Evolutionary conservation across 2,113 vertebrate species (phyloP).

Genomic region (Tupaia chinensis): DNA sequence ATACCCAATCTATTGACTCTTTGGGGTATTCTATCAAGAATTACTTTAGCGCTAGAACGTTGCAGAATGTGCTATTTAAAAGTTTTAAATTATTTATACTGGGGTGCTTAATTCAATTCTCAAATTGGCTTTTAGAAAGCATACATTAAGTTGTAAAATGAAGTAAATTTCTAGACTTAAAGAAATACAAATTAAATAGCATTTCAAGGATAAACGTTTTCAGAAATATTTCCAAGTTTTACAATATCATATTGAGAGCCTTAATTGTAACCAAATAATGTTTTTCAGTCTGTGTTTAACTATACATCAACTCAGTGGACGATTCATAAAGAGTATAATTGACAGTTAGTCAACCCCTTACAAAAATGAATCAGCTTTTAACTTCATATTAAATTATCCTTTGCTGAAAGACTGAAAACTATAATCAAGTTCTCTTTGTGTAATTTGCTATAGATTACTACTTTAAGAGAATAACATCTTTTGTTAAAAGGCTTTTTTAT

Average conservation of each 20-base stretch:
- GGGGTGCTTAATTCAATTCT: slow-evolving; percentile 37
- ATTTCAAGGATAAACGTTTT: slow-evolving; percentile 35
- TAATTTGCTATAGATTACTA: slow-evolving; percentile 79
- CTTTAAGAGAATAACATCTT: slow-evolving; percentile 75
- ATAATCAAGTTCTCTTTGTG: slow-evolving; percentile 80
- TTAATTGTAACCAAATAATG: slow-evolving; percentile 68
- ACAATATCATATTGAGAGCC: slow-evolving; percentile 36
- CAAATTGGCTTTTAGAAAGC: slow-evolving; percentile 44
- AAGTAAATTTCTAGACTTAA: slow-evolving; percentile 42
- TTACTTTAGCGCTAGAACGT: background rate
- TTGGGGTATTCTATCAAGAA: background rate
- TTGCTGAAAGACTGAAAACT: slow-evolving; percentile 78
- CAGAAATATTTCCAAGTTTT: slow-evolving; percentile 26
- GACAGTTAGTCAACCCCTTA: slow-evolving; percentile 67
- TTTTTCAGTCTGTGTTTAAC: slow-evolving; percentile 64
- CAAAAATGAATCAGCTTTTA: slow-evolving; percentile 73
- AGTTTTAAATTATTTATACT: slow-evolving; percentile 22
- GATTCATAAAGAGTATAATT: slow-evolving; percentile 58
- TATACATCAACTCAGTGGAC: slow-evolving; percentile 18
- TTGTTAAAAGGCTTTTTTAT: slow-evolving; percentile 80
- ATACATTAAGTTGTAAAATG: slow-evolving; percentile 40
- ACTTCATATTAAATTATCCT: slow-evolving; percentile 82
- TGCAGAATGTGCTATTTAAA: background rate
- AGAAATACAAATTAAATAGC: slow-evolving; percentile 64
- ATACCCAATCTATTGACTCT: background rate